These are phyloP conservation scores for Odocoileus hemionus DNA, from an alignment of 2,113 vertebrate species.

Conservation along the genomic window DNA sequence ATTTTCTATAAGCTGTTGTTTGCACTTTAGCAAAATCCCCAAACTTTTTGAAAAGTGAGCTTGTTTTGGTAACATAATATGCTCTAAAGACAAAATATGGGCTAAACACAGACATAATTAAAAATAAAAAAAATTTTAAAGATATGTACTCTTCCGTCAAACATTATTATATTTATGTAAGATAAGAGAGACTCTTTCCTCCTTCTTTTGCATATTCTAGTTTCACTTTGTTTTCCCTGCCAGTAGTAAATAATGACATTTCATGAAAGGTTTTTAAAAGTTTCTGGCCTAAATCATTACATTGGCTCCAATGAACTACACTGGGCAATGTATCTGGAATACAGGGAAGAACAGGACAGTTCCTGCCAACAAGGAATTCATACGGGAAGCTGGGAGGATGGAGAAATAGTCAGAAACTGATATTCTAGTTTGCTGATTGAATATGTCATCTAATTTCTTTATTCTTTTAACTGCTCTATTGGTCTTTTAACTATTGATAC, in stretches of 20 bases:
- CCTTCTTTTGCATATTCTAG: neutral
- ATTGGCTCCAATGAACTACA: neutral
- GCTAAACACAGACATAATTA: neutral
- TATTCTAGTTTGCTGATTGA: neutral
- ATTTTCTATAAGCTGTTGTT: neutral
- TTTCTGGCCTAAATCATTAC: conserved; percentile 8
- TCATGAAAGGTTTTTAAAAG: neutral
- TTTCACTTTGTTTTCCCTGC: conserved; percentile 5
- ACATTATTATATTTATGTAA: neutral
- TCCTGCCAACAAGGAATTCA: neutral
- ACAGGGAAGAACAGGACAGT: neutral
- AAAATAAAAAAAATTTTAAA: neutral
- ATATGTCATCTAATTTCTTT: neutral
- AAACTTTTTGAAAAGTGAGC: neutral
- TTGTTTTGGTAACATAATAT: neutral
- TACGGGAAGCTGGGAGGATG: neutral
- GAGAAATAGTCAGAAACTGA: neutral
- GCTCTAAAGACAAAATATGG: neutral
- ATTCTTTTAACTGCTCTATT: neutral
- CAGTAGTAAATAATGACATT: neutral
- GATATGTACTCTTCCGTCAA: neutral
- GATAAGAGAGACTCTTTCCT: neutral
- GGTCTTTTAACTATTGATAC: neutral
- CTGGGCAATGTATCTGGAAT: neutral
- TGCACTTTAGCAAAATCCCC: conserved; percentile 13